Percentiles rank a stretch among this genome's conserved stretches.
Conservation (phyloP, 2,888 invertebrate genomes). For the Cerastoderma edule region DNA sequence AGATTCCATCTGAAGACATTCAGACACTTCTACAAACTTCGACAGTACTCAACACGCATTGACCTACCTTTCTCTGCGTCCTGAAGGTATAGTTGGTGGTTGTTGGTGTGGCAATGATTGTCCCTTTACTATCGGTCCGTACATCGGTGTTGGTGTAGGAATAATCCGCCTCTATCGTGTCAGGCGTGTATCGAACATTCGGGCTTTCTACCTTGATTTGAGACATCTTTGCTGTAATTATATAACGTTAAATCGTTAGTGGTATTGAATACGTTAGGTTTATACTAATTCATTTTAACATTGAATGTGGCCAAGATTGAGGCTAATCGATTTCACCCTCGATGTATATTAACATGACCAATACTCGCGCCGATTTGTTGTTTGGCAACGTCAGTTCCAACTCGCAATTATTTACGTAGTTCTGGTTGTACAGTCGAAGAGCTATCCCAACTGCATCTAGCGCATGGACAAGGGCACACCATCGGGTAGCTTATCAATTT, state of each 20-base stretch:
- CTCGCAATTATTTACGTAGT: neutral
- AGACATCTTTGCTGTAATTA: slow-evolving; percentile 5
- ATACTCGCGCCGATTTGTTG: no score
- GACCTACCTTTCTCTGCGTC: slow-evolving; percentile 87
- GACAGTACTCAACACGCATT: neutral
- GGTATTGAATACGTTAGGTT: neutral
- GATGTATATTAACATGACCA: no score
- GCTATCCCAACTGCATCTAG: no score
- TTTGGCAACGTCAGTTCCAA: neutral
- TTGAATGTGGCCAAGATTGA: no score
- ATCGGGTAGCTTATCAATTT: no score
- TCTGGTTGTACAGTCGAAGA: no score
- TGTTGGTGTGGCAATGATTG: slow-evolving; percentile 89
- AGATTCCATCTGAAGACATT: no score
- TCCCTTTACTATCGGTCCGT: slow-evolving; percentile 86
- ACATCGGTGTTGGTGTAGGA: slow-evolving; percentile 92
- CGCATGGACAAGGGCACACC: no score
- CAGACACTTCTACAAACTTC: no score
- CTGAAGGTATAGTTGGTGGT: slow-evolving; percentile 89
- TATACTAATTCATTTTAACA: no score
- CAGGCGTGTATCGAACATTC: slow-evolving; percentile 91
- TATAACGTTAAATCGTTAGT: neutral
- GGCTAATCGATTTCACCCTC: no score
- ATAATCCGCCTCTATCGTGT: slow-evolving; percentile 92
- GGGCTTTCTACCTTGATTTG: slow-evolving; percentile 88